Base-by-base conservation (phyloP, 2,113 vertebrate genomes). In the Chloropsis hardwickii region DNA sequence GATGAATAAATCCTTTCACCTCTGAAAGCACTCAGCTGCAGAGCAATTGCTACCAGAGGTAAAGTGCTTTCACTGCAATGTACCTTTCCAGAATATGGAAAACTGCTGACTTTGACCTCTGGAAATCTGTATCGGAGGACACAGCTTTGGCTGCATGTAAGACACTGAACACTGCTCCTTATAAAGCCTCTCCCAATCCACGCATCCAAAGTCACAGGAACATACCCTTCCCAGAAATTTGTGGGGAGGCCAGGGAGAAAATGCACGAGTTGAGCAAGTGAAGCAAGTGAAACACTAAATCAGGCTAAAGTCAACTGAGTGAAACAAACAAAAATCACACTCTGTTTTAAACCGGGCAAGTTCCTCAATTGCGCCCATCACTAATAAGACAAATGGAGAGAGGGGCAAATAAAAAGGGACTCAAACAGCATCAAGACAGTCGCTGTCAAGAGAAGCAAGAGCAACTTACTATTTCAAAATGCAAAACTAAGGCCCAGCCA, bases 21-120 rank as follows among this genome's bases (percentile, higher is more conserved):
- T 90, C 92, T 27, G 35, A 93, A 85, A 96, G 92, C 85, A 81
- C 20, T 79, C 90, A 81, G 88, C 94, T 85, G 88, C 94, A 80
- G 74, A 90, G 82, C 70, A 74, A 93, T 78, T 47, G 79, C 90
- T 72, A 62, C 20, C 58, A 91, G 60, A 93, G 85, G 78, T 88
- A 81, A 97, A 97, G 54, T 90, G 94, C 95, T 96, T 92, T 71
- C 92, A 89, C 60, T 91, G 91, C 93, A 86, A 37, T 86, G 53
- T 89, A 84, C 94, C 89, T 94, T 76, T 72, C 62, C 85, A 82
- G 88, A 90, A 86, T 5, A 86, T 0, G 7, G 51, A 56, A 90
- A 88, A 69, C 37, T 81, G 83, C 92, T 93, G 90, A 86, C 74
- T 93, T 65, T 22, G 62, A 92, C 92, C 70, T 94, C 94, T 76